phyloP scores from a whole-genome alignment of 2,888 invertebrate species.

The Plebejus melissa region DNA sequence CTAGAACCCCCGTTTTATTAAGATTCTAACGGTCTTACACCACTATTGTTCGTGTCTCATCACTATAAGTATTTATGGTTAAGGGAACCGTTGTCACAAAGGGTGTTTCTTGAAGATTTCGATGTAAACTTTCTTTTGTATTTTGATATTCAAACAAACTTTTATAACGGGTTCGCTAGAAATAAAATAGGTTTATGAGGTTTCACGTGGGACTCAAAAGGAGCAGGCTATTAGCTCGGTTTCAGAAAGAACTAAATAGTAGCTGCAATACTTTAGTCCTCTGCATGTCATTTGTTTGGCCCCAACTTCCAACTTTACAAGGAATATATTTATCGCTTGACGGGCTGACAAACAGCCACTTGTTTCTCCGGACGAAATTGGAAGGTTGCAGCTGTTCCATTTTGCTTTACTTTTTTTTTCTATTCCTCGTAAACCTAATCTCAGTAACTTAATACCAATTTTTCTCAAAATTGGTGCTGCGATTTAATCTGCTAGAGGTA shows the following conservation, averaged over 20 bases:
- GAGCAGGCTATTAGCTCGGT: not conserved
- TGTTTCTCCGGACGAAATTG: not conserved
- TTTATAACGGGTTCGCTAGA: not conserved
- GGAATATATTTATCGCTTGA: not conserved
- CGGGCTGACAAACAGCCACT: not conserved
- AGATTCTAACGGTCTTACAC: slow-evolving; percentile 31
- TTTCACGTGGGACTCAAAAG: not conserved
- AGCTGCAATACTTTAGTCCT: not conserved
- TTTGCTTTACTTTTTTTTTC: not conserved
- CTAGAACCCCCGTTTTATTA: slow-evolving; percentile 29
- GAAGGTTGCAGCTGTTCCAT: not conserved
- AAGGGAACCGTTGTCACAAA: slow-evolving; percentile 21
- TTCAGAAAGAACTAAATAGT: not conserved
- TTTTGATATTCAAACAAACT: slow-evolving; percentile 26
- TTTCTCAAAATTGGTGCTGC: not conserved
- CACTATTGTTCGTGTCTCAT: slow-evolving; percentile 29
- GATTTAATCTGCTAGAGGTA: not conserved
- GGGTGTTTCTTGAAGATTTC: slow-evolving; percentile 18
- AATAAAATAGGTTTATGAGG: not conserved
- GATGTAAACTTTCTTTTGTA: slow-evolving; percentile 24
- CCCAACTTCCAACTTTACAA: not conserved
- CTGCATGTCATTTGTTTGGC: not conserved
- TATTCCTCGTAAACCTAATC: not conserved
- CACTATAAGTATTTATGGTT: slow-evolving; percentile 29
- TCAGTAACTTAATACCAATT: not conserved